A percentile compares a stretch with the other conserved stretches of the same genome.
Conservation (phyloP, 2,888 invertebrate species). For the Smittia aterrima region DNA sequence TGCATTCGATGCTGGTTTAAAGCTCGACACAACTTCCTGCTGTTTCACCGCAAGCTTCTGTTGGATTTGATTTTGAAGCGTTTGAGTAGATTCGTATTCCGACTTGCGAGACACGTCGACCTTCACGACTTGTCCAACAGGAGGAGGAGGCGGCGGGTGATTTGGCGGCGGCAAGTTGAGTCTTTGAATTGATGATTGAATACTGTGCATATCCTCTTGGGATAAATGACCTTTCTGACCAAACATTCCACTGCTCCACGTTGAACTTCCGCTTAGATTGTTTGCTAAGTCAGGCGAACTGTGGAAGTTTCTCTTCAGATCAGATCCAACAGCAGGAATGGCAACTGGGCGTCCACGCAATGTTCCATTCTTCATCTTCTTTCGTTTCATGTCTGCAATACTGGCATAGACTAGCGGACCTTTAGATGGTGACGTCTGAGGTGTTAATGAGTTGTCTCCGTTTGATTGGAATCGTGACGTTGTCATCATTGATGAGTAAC, state of each 20-base stretch:
- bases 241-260: slow-evolving; percentile 47
- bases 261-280: slow-evolving; percentile 51
- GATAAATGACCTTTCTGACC: slow-evolving; percentile 62
- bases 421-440: slow-evolving; percentile 68
- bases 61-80: slow-evolving; percentile 51
- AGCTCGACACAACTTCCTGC: slow-evolving; percentile 72
- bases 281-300: slow-evolving; percentile 82
- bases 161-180: slow-evolving; percentile 71
- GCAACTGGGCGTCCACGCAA: slow-evolving; percentile 53
- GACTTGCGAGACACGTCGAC: slow-evolving; percentile 60
- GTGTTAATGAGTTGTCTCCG: slow-evolving; percentile 60
- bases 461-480: slow-evolving; percentile 71
- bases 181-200: slow-evolving; percentile 53
- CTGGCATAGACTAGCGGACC: slow-evolving; percentile 78
- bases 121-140: slow-evolving; percentile 68
- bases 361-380: slow-evolving; percentile 52
- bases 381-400: slow-evolving; percentile 93
- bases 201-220: slow-evolving; percentile 66
- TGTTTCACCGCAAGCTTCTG: slow-evolving; percentile 48
- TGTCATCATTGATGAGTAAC: slow-evolving; percentile 64
- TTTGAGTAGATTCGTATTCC: slow-evolving; percentile 55
- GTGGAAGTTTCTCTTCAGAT: slow-evolving; percentile 76
- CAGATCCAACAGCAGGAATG: slow-evolving; percentile 51
- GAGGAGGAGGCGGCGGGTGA: slow-evolving; percentile 79
- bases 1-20: slow-evolving; percentile 81